Evolutionary conservation across 2,888 invertebrate genomes (phyloP).

Genomic region (Plebejus anna): DNA sequence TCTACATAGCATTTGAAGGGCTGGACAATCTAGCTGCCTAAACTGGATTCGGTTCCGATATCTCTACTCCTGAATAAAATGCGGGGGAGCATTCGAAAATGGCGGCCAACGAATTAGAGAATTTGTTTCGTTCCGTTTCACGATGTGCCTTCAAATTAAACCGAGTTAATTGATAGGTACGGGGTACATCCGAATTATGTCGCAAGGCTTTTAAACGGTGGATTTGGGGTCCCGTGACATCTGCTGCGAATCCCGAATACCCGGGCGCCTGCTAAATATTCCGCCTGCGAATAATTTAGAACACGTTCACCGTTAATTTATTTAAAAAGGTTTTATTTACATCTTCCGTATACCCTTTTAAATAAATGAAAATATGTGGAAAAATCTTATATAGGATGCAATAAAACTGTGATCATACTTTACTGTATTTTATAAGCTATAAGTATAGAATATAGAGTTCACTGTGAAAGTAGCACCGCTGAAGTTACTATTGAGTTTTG

Average conservation of each 20-base stretch:
- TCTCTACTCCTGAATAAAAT: slow-evolving; percentile 41
- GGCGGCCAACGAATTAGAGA: slow-evolving; percentile 51
- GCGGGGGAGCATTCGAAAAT: slow-evolving; percentile 55
- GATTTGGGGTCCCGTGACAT: slow-evolving; percentile 28
- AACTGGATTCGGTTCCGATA: neutral
- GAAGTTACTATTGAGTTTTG: no score
- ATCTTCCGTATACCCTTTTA: neutral
- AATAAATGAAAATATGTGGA: no score
- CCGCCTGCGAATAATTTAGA: slow-evolving; percentile 26
- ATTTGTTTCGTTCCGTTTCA: slow-evolving; percentile 54
- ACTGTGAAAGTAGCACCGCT: no score
- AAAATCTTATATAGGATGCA: no score
- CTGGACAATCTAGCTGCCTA: neutral
- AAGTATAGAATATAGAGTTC: no score
- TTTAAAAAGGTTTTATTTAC: neutral
- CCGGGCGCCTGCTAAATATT: slow-evolving; percentile 13
- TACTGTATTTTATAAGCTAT: no score
- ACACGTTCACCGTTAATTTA: slow-evolving; percentile 16
- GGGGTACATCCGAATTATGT: slow-evolving; percentile 26
- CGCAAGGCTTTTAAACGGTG: slow-evolving; percentile 31
- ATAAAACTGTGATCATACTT: no score
- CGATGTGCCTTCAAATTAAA: slow-evolving; percentile 47
- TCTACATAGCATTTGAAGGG: neutral
- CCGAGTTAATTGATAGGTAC: slow-evolving; percentile 48
- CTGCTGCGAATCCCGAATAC: slow-evolving; percentile 11